Evolutionary conservation across 2,797 vertebrate species (phyloP).

Genomic region (Rousettus madagascariensis): DNA sequence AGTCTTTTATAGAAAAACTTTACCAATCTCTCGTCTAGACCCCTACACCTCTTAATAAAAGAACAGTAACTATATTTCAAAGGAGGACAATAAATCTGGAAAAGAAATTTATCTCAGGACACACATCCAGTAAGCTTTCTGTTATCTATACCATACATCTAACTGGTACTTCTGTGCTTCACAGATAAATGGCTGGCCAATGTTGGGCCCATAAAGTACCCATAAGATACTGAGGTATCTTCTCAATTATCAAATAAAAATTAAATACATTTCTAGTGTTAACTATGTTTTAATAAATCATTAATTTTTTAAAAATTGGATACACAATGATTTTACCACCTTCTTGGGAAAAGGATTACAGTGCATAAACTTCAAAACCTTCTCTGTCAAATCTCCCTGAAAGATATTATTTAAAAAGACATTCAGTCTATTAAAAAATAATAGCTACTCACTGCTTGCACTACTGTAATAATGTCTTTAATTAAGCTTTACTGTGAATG

Average conservation of each 20-base stretch:
- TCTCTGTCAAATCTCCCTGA: conserved; percentile 45
- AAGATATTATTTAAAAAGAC: conserved; percentile 21
- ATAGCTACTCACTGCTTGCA: neutral
- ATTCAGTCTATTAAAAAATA: conserved; percentile 44
- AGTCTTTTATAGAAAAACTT: conserved; percentile 11
- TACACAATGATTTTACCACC: neutral
- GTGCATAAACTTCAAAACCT: conserved; percentile 32
- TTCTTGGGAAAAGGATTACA: conserved; percentile 23
- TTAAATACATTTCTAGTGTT: conserved; percentile 46
- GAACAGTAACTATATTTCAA: conserved; percentile 27
- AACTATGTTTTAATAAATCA: conserved; percentile 29
- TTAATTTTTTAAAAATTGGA: conserved; percentile 45
- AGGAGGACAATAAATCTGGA: conserved; percentile 35
- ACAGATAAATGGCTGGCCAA: conserved; percentile 27
- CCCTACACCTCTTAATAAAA: neutral
- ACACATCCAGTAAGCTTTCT: conserved; percentile 34
- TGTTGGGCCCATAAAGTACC: conserved; percentile 12
- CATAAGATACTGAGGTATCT: neutral
- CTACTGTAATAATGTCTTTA: conserved; percentile 41
- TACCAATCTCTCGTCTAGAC: neutral
- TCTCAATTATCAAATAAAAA: conserved; percentile 40
- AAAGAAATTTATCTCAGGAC: conserved; percentile 32
- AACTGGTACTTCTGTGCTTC: conserved; percentile 16
- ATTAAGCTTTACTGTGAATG: conserved; percentile 38
- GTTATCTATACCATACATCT: neutral